Conservation (phyloP, 2,113 vertebrate species). For the Tychaedon coryphoeus region DNA sequence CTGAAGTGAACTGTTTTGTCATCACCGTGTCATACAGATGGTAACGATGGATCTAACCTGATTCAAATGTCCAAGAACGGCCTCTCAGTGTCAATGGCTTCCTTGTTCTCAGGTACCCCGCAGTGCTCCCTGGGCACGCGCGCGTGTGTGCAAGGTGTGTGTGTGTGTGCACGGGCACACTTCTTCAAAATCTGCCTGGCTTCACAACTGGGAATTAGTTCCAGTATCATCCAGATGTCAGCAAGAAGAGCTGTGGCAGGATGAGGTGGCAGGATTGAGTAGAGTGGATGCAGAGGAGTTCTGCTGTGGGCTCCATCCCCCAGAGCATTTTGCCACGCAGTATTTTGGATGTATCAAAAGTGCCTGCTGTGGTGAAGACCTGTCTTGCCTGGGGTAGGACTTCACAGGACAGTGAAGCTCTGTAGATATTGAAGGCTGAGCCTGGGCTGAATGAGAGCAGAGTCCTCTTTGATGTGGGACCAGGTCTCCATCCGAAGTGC, state of each 20-base stretch:
- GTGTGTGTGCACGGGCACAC: conserved; percentile 16
- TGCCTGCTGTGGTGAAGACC: background rate
- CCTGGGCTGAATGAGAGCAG: background rate
- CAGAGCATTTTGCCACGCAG: background rate
- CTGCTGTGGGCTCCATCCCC: background rate
- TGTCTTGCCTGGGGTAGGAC: background rate
- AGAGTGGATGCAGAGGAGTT: background rate
- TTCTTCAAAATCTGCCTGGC: background rate
- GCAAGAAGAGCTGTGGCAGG: background rate
- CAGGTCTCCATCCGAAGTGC: background rate
- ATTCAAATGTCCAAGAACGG: conserved; percentile 89
- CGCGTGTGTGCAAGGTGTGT: background rate
- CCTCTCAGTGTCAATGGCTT: conserved; percentile 90
- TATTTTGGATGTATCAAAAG: background rate
- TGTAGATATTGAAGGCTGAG: background rate
- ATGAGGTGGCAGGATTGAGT: background rate
- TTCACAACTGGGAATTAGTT: background rate
- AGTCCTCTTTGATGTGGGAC: background rate
- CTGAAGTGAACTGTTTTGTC: conserved; percentile 71
- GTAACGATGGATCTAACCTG: conserved; percentile 89
- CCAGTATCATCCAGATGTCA: background rate
- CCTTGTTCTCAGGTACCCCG: conserved; percentile 86
- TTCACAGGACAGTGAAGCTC: background rate
- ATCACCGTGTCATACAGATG: conserved; percentile 86
- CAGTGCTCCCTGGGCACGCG: conserved; percentile 6